Conservation (phyloP, 2,888 invertebrate species). For the Punctoribates punctum region DNA sequence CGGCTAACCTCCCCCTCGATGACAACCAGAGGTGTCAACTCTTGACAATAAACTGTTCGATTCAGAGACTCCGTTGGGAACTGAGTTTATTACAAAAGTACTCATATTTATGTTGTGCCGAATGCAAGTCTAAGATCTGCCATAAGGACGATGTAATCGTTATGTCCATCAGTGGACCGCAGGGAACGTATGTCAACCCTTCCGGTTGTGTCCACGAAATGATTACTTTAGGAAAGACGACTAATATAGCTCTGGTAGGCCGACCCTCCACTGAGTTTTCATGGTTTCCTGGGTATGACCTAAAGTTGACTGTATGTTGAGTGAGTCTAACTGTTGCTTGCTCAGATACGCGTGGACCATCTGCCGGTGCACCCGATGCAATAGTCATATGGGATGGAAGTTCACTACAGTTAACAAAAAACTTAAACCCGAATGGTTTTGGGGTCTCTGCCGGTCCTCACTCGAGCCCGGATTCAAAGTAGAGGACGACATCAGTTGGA, state of each 20-base stretch:
- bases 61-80: conserved; percentile 64
- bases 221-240: conserved; percentile 59
- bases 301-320: conserved; percentile 50
- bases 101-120: conserved; percentile 58
- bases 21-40: conserved; percentile 63
- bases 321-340: not conserved
- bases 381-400: conserved; percentile 72
- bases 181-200: conserved; percentile 75
- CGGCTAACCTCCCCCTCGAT: conserved; percentile 60
- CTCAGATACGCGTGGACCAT: conserved; percentile 73
- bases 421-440: conserved; percentile 66
- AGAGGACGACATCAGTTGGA: conserved; percentile 31
- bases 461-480: conserved; percentile 42
- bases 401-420: conserved; percentile 64
- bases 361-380: conserved; percentile 65
- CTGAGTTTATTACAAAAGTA: conserved; percentile 55
- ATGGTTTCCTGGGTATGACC: conserved; percentile 75
- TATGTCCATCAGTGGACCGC: conserved; percentile 75
- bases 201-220: conserved; percentile 76
- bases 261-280: conserved; percentile 67
- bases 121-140: conserved; percentile 59
- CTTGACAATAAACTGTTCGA: conserved; percentile 65
- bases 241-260: conserved; percentile 54
- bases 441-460: conserved; percentile 63
- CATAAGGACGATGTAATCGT: conserved; percentile 68